Conservation (phyloP, 1,140 invertebrate genomes). For the Diorhabda elongata region DNA sequence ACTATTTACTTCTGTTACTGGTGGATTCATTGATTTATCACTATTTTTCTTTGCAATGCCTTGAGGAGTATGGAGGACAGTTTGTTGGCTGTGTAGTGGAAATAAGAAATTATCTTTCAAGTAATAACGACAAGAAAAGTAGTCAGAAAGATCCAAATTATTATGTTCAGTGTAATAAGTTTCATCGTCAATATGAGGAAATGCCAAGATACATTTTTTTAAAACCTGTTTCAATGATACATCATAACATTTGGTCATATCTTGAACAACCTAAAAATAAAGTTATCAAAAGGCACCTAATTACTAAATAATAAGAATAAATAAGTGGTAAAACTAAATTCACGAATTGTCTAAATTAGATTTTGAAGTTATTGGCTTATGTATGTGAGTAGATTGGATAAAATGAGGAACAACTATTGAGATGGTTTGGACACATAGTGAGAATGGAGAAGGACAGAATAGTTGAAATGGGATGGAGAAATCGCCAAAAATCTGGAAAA, state of each 20-base stretch:
- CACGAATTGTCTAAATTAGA: neutral
- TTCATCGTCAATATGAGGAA: neutral
- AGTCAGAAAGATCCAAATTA: neutral
- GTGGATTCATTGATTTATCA: neutral
- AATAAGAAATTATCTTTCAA: neutral
- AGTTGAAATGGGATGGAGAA: neutral
- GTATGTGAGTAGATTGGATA: neutral
- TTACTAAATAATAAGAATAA: neutral
- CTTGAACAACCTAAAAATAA: constrained; percentile 9
- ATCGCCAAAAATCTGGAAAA: neutral
- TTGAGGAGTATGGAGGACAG: neutral
- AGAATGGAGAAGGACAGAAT: neutral
- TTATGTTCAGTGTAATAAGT: neutral
- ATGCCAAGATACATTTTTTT: constrained; percentile 1
- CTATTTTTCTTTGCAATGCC: neutral
- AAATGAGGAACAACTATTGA: neutral
- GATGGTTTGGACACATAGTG: neutral
- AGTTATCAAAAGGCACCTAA: neutral
- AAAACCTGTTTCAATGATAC: neutral
- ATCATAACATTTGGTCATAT: neutral
- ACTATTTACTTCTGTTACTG: neutral
- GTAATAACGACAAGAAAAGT: neutral
- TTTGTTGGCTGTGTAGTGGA: constrained; percentile 1
- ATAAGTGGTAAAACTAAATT: neutral
- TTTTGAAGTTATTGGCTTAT: neutral